Percentiles rank a stretch among this genome's conserved stretches.
Evolutionary conservation across 2,113 vertebrate species (phyloP).

Genomic region (Arenaria interpres): DNA sequence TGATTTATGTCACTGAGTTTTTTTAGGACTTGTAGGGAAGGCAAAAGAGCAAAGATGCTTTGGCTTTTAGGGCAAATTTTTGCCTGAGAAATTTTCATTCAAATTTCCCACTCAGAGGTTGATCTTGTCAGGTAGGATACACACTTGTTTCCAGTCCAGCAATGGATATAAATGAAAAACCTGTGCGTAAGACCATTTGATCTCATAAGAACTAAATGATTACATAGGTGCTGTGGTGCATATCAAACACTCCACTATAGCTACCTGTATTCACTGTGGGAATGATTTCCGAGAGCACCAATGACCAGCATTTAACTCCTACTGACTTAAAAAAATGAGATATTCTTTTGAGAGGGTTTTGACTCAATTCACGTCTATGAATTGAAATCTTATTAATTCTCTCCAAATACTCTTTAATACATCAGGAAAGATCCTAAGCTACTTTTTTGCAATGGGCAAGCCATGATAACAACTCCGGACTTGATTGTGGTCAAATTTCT

Average conservation of each 20-base stretch:
- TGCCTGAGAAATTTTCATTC: neutral
- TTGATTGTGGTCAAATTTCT: neutral
- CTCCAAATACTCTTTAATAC: neutral
- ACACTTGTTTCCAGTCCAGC: neutral
- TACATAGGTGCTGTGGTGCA: neutral
- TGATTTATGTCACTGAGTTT: neutral
- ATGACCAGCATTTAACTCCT: neutral
- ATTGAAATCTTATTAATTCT: neutral
- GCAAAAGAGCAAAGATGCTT: neutral
- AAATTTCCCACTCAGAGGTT: neutral
- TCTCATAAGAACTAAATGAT: neutral
- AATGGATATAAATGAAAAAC: neutral
- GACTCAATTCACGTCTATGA: neutral
- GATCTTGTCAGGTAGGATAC: neutral
- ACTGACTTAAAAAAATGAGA: neutral
- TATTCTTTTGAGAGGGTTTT: neutral
- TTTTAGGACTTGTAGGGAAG: neutral
- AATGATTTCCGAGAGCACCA: neutral
- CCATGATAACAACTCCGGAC: neutral
- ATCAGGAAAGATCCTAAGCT: neutral
- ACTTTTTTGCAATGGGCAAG: neutral
- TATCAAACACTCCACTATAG: neutral
- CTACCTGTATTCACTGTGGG: neutral
- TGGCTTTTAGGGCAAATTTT: neutral
- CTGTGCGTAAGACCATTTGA: neutral